Evolutionary conservation across 2,888 invertebrate genomes (phyloP).

Genomic region (Campopleginae sp.): DNA sequence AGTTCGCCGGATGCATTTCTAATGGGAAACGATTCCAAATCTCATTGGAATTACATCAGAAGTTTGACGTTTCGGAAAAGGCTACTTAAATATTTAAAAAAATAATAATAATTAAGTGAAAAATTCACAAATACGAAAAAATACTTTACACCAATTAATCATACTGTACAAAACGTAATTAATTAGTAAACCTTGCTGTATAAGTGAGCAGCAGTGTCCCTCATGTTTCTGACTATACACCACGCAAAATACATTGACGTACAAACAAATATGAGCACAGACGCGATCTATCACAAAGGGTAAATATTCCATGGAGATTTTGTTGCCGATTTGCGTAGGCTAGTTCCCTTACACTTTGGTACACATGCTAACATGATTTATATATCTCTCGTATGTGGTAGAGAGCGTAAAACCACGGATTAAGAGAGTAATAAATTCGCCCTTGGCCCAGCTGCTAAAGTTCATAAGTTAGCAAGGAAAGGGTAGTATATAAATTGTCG

Average conservation of each 20-base stretch:
- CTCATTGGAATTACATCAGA: background rate
- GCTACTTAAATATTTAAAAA: background rate
- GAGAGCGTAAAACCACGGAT: conserved; percentile 75
- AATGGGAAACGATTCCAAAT: background rate
- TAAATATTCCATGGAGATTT: conserved; percentile 66
- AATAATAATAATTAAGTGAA: too few species aligned
- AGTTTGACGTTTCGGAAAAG: background rate
- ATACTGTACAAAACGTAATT: background rate
- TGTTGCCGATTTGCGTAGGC: conserved; percentile 65
- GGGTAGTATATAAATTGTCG: conserved; percentile 66
- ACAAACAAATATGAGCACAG: conserved; percentile 40
- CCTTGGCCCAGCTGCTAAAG: conserved; percentile 70
- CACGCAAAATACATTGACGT: background rate
- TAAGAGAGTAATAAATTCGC: conserved; percentile 76
- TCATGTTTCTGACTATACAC: background rate
- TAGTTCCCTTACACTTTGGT: conserved; percentile 56
- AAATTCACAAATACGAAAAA: background rate
- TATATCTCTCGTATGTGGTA: conserved; percentile 51
- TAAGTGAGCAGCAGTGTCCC: background rate
- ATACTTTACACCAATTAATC: background rate
- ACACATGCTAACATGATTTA: conserved; percentile 69
- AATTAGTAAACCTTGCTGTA: background rate
- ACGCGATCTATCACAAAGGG: conserved; percentile 63
- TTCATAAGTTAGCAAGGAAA: conserved; percentile 71
- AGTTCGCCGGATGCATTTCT: background rate